phyloP scores from a whole-genome alignment of 1,140 invertebrate species.

The Euwallacea similis region DNA sequence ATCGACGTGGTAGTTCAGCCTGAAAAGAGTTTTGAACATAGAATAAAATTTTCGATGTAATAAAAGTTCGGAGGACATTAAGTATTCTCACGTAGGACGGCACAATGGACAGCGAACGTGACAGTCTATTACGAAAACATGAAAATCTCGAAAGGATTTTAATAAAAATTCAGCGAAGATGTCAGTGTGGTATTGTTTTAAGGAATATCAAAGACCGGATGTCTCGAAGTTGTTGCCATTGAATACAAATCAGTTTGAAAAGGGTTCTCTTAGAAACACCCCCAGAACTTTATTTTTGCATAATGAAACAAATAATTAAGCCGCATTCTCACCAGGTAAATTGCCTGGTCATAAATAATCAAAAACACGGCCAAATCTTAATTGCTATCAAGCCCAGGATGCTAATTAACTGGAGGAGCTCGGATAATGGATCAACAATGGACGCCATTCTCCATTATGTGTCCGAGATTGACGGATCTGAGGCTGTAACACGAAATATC shows the following conservation, averaged over 20 bases:
- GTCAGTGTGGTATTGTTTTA: slow-evolving; percentile 26
- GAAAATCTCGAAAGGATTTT: slow-evolving; percentile 30
- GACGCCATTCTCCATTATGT: slow-evolving; percentile 3
- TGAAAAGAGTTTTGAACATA: slow-evolving; percentile 53
- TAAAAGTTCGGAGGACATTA: not conserved
- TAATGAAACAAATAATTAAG: not conserved
- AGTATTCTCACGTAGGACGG: slow-evolving; percentile 23
- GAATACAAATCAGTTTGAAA: slow-evolving; percentile 15
- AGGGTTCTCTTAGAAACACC: not conserved
- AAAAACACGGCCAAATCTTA: slow-evolving; percentile 21
- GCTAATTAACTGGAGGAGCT: slow-evolving; percentile 16
- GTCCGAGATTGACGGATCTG: not conserved
- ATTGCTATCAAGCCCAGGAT: slow-evolving; percentile 20
- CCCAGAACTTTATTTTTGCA: too few species aligned
- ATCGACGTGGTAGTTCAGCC: slow-evolving; percentile 73
- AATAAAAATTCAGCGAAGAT: slow-evolving; percentile 29
- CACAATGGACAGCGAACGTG: slow-evolving; percentile 25
- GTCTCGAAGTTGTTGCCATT: slow-evolving; percentile 3
- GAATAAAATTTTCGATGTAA: slow-evolving; percentile 4
- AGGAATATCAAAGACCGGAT: slow-evolving; percentile 14
- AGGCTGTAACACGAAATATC: not conserved
- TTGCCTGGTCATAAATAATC: slow-evolving; percentile 19
- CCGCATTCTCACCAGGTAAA: not conserved
- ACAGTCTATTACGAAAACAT: slow-evolving; percentile 26
- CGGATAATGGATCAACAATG: slow-evolving; percentile 24